phyloP scores from a whole-genome alignment of 2,113 vertebrate species.

The Aepyceros melampus region DNA sequence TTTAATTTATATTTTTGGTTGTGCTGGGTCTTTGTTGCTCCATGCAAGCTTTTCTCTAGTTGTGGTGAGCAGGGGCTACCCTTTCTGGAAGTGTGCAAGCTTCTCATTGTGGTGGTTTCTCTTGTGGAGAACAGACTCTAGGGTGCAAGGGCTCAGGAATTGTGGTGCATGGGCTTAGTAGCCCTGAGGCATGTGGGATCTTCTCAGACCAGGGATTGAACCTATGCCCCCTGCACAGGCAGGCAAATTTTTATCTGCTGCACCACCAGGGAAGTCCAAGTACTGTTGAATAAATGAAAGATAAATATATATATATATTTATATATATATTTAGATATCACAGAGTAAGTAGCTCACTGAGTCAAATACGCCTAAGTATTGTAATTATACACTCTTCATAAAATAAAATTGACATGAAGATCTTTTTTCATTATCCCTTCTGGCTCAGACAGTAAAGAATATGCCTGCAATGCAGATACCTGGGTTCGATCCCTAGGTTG shows the following conservation, averaged over 20 bases:
- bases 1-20: background rate
- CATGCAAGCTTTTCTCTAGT: background rate
- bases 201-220: background rate
- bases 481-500: background rate
- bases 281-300: background rate
- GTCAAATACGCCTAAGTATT: background rate
- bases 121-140: background rate
- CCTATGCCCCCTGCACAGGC: background rate
- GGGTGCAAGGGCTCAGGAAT: background rate
- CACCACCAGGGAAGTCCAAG: background rate
- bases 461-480: background rate
- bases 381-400: background rate
- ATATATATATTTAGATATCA: background rate
- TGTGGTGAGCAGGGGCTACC: background rate
- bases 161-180: background rate
- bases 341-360: background rate
- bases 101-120: background rate
- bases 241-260: background rate
- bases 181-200: background rate
- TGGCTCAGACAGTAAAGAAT: background rate
- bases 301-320: background rate
- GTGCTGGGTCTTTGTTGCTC: background rate
- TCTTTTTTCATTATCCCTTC: background rate
- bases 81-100: background rate
- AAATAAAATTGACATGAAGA: background rate